These are phyloP conservation scores for Axea sp. DNA, from an alignment of 2,888 invertebrate species.

Conservation along the genomic window DNA sequence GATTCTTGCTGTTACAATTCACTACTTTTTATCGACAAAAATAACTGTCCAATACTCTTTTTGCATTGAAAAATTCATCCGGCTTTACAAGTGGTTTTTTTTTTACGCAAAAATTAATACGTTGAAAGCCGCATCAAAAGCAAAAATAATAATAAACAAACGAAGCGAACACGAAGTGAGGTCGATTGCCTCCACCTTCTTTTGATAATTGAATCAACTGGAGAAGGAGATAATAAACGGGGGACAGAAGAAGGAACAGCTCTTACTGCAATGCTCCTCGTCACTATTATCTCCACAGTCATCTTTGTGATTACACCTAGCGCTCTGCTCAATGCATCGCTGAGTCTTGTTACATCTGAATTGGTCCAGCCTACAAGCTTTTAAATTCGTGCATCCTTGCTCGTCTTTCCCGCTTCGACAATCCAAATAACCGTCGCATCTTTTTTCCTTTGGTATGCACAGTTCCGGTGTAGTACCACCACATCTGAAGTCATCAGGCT, in stretches of 20 bases:
- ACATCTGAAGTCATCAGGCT: constrained; percentile 92
- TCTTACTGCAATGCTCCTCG: constrained; percentile 90
- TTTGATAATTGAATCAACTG: constrained; percentile 47
- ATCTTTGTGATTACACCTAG: constrained; percentile 92
- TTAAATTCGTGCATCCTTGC: constrained; percentile 84
- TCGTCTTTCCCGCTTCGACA: constrained; percentile 92
- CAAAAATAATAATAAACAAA: constrained; percentile 12
- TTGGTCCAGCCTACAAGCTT: constrained; percentile 88
- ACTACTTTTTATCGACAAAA: too few species aligned
- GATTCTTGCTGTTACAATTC: too few species aligned
- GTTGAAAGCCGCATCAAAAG: too few species aligned
- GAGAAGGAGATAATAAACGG: constrained; percentile 25
- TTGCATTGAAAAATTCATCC: too few species aligned
- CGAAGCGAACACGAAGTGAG: constrained; percentile 19
- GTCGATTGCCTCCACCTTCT: constrained; percentile 15
- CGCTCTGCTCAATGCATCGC: constrained; percentile 88
- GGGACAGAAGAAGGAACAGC: constrained; percentile 4
- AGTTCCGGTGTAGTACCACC: constrained; percentile 85
- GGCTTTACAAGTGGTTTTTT: too few species aligned
- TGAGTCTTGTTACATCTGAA: constrained; percentile 90
- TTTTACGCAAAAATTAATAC: too few species aligned
- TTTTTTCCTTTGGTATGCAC: constrained; percentile 92
- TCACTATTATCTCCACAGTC: constrained; percentile 96
- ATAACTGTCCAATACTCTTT: too few species aligned
- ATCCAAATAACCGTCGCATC: constrained; percentile 94